A percentile compares a stretch with the other conserved stretches of the same genome.
These are phyloP conservation scores for Anoplolepis gracilipes DNA, from an alignment of 1,140 invertebrate species.

Conservation along the genomic window DNA sequence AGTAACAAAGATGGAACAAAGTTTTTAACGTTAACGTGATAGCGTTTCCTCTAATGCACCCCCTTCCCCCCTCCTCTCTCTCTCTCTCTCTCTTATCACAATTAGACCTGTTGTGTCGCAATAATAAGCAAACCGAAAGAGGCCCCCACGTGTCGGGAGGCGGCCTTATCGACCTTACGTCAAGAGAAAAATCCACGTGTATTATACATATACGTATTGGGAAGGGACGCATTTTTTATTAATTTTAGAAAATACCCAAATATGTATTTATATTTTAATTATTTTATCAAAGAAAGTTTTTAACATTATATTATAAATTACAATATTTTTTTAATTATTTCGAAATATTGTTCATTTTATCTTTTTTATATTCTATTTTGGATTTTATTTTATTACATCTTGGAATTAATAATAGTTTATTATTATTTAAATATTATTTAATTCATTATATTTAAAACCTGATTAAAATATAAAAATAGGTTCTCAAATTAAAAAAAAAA, in stretches of 20 bases:
- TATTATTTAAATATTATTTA: not conserved
- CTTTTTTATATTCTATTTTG: not conserved
- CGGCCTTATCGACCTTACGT: slow-evolving; percentile 44
- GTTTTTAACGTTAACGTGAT: too few species aligned
- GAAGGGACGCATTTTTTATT: too few species aligned
- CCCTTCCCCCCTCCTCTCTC: slow-evolving; percentile 31
- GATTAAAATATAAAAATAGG: not conserved
- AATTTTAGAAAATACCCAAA: too few species aligned
- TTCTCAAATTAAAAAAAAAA: too few species aligned
- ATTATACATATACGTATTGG: not conserved
- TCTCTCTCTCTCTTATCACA: slow-evolving; percentile 55
- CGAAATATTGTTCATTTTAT: not conserved
- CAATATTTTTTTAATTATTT: slow-evolving; percentile 30
- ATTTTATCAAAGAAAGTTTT: too few species aligned
- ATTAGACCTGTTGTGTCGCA: slow-evolving; percentile 2
- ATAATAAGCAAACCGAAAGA: slow-evolving; percentile 45
- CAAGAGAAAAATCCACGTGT: slow-evolving; percentile 18
- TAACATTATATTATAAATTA: not conserved
- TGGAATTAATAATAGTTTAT: not conserved
- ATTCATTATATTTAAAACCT: too few species aligned
- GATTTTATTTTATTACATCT: not conserved
- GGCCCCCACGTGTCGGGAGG: slow-evolving; percentile 63
- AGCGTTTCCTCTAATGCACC: too few species aligned
- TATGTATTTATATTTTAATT: too few species aligned
- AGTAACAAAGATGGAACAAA: too few species aligned